A percentile compares a stretch with the other conserved stretches of the same genome.
Conservation (phyloP, 2,797 vertebrate genomes). For the Takifugu ocellatus region DNA sequence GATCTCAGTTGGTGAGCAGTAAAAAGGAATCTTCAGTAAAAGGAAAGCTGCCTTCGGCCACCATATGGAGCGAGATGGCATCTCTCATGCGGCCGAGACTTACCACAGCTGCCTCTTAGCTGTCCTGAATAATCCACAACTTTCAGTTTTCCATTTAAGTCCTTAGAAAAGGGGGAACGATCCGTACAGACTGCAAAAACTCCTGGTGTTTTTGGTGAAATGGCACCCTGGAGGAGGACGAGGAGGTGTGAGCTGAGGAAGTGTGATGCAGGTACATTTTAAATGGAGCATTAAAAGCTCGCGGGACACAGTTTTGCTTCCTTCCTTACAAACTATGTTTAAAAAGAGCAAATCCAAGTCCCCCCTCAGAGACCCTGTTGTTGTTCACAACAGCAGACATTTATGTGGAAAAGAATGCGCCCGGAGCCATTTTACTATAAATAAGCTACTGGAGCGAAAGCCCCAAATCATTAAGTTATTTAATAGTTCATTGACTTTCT, state of each 20-base stretch:
- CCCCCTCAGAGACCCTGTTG: neutral
- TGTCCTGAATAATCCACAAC: conserved; percentile 53
- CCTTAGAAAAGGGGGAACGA: conserved; percentile 12
- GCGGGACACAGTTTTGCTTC: neutral
- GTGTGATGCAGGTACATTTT: conserved; percentile 29
- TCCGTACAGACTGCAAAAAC: conserved; percentile 16
- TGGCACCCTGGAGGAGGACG: conserved; percentile 7
- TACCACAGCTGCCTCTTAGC: conserved; percentile 36
- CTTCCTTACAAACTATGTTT: too few species aligned
- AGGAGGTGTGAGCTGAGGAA: neutral
- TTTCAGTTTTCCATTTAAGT: conserved; percentile 32
- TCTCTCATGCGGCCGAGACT: conserved; percentile 24
- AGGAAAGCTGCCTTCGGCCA: conserved; percentile 46
- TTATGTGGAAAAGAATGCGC: conserved; percentile 1
- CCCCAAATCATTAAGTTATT: conserved; percentile 72
- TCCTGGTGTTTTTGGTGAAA: conserved; percentile 27
- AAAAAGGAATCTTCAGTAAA: conserved; percentile 39
- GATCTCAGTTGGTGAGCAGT: conserved; percentile 34
- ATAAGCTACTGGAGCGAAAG: conserved; percentile 49
- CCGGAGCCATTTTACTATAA: conserved; percentile 34
- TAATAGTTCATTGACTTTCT: conserved; percentile 72
- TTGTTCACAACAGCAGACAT: too few species aligned
- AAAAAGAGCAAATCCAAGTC: too few species aligned
- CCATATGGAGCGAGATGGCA: conserved; percentile 22
- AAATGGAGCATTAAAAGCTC: conserved; percentile 17